These are phyloP conservation scores for Scylla paramamosain DNA, from an alignment of 1,140 invertebrate species.

Conservation along the genomic window DNA sequence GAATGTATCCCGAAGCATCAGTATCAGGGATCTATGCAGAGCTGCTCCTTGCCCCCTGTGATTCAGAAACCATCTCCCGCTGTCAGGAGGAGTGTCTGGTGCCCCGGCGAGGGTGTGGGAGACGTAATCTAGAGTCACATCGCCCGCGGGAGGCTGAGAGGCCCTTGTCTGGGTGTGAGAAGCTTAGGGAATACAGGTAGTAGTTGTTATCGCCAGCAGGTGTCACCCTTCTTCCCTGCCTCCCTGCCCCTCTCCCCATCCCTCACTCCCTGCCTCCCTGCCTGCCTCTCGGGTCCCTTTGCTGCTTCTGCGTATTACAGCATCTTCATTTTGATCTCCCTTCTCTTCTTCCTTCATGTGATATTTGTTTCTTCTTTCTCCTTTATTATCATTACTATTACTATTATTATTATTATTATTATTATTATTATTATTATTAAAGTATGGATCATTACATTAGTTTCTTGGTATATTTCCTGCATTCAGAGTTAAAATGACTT, in stretches of 20 bases:
- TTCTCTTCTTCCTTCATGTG: background rate
- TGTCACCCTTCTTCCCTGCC: background rate
- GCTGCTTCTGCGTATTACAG: background rate
- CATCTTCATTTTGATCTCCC: background rate
- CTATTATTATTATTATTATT: background rate
- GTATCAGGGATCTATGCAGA: background rate
- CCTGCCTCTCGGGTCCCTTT: background rate
- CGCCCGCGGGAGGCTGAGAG: background rate
- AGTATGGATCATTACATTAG: no score
- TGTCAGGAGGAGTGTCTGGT: background rate
- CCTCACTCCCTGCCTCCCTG: background rate
- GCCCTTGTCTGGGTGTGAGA: background rate
- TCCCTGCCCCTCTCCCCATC: no score
- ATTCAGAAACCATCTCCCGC: background rate
- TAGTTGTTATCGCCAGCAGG: background rate
- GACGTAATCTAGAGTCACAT: background rate
- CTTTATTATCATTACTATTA: background rate
- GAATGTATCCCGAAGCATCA: no score
- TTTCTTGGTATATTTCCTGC: no score
- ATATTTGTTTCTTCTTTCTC: background rate
- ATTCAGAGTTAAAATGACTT: no score
- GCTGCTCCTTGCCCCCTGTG: background rate
- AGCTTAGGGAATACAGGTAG: constrained; percentile 6
- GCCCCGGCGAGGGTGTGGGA: background rate
- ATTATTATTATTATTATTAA: background rate